Evolutionary conservation across 2,888 invertebrate species (phyloP).

Genomic region (Xestia c-nigrum): DNA sequence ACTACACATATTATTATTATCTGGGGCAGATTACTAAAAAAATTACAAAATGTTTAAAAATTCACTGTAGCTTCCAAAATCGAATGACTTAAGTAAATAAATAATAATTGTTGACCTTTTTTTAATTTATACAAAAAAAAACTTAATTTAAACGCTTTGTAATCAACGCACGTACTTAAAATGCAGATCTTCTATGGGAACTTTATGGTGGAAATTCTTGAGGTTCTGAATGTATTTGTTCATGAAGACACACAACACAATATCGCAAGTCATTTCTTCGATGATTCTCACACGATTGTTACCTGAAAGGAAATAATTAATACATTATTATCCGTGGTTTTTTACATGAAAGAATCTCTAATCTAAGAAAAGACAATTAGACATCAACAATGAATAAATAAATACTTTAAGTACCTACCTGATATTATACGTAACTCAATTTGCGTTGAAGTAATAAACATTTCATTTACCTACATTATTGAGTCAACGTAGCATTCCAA

Average conservation of each 20-base stretch:
- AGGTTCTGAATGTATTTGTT: slow-evolving; percentile 43
- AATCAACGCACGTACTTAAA: slow-evolving; percentile 25
- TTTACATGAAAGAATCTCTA: not conserved
- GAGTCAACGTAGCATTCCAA: not conserved
- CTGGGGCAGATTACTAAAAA: too few relatives aligned
- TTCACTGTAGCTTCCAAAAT: too few relatives aligned
- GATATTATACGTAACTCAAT: too few relatives aligned
- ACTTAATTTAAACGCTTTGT: not conserved
- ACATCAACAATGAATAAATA: not conserved
- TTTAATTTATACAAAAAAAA: not conserved
- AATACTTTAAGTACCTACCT: not conserved
- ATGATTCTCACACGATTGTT: slow-evolving; percentile 8
- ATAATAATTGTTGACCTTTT: too few relatives aligned
- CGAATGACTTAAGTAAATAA: too few relatives aligned
- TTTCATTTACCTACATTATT: not conserved
- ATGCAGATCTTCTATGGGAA: slow-evolving; percentile 28
- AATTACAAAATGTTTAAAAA: too few relatives aligned
- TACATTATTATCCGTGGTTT: not conserved
- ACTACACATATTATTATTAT: too few relatives aligned
- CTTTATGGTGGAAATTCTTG: slow-evolving; percentile 11
- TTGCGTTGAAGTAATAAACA: not conserved
- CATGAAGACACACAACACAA: slow-evolving; percentile 34
- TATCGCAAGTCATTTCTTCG: slow-evolving; percentile 26
- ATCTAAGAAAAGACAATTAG: not conserved
- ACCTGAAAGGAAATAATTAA: slow-evolving; percentile 18